Conservation (phyloP, 2,797 vertebrate species). For the Parotocinclus haroldoi region DNA sequence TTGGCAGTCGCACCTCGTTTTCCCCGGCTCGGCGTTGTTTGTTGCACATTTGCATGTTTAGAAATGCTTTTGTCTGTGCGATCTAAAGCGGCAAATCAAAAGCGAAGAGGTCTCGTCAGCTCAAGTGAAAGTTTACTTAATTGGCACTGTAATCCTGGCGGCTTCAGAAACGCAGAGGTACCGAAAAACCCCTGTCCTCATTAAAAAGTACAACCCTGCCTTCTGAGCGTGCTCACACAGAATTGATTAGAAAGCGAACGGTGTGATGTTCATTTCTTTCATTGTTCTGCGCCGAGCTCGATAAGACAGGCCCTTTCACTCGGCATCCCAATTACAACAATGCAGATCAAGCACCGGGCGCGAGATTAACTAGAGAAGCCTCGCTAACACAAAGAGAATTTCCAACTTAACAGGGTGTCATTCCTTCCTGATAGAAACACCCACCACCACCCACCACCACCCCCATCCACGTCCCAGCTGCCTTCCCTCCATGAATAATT, state of each 20-base stretch:
- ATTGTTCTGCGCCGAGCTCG: conserved; percentile 68
- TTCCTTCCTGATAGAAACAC: conserved; percentile 68
- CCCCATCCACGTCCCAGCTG: conserved; percentile 15
- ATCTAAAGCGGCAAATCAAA: conserved; percentile 58
- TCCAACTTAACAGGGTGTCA: conserved; percentile 75
- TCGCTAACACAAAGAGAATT: conserved; percentile 78
- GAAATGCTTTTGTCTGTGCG: conserved; percentile 51
- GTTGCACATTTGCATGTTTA: conserved; percentile 44
- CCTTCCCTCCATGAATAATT: conserved; percentile 69
- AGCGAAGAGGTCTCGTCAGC: conserved; percentile 51
- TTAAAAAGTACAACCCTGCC: conserved; percentile 69
- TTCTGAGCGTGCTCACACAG: conserved; percentile 67
- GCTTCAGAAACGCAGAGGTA: conserved; percentile 54
- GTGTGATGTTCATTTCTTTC: conserved; percentile 70
- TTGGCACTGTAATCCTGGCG: conserved; percentile 63
- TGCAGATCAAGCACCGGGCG: conserved; percentile 72
- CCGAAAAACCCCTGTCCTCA: conserved; percentile 61
- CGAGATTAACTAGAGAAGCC: conserved; percentile 73
- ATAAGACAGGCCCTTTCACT: conserved; percentile 59
- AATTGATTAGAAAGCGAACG: conserved; percentile 68
- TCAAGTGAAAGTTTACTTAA: conserved; percentile 65
- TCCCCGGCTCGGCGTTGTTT: conserved; percentile 13
- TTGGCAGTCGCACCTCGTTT: no score
- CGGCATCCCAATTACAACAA: conserved; percentile 71
- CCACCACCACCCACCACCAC: conserved; percentile 39